Percentiles rank a stretch among this genome's conserved stretches.
Evolutionary conservation across 2,113 vertebrate genomes (phyloP).

Genomic region (Anguilla rostrata): DNA sequence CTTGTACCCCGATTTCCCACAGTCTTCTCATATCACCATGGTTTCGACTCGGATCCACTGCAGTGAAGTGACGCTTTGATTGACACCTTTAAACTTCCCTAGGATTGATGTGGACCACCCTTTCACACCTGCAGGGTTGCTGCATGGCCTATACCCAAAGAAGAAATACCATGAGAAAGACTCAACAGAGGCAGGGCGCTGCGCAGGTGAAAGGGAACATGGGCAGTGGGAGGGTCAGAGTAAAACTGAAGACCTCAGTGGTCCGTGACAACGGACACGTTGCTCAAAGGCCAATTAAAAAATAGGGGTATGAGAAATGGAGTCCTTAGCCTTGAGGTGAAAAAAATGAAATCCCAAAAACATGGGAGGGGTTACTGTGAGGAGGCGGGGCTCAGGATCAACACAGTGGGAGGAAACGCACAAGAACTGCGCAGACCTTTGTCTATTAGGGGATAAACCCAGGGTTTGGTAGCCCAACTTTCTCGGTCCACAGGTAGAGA

Average conservation of each 20-base stretch:
- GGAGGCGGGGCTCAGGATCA: background rate
- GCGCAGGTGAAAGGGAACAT: background rate
- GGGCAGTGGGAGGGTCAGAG: background rate
- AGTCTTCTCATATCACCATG: background rate
- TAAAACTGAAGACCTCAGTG: background rate
- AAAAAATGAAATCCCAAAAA: background rate
- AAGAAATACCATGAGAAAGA: background rate
- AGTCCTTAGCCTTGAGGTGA: background rate
- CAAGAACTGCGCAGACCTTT: constrained; percentile 41
- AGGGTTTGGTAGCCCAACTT: constrained; percentile 19
- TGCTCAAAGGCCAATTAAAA: background rate
- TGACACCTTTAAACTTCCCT: background rate
- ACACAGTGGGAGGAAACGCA: background rate
- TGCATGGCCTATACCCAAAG: background rate
- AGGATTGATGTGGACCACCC: background rate
- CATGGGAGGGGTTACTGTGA: background rate
- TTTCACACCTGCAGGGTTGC: background rate
- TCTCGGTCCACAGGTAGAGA: constrained; percentile 31
- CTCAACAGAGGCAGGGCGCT: background rate
- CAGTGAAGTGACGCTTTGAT: constrained; percentile 7
- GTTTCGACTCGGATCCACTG: background rate
- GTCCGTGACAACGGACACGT: background rate
- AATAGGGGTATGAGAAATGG: background rate
- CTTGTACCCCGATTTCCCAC: background rate
- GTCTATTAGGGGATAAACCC: constrained; percentile 35